Evolutionary conservation across 92 coral and sea anemone species (phyloP).

Genomic region (Actinernus sp.): DNA sequence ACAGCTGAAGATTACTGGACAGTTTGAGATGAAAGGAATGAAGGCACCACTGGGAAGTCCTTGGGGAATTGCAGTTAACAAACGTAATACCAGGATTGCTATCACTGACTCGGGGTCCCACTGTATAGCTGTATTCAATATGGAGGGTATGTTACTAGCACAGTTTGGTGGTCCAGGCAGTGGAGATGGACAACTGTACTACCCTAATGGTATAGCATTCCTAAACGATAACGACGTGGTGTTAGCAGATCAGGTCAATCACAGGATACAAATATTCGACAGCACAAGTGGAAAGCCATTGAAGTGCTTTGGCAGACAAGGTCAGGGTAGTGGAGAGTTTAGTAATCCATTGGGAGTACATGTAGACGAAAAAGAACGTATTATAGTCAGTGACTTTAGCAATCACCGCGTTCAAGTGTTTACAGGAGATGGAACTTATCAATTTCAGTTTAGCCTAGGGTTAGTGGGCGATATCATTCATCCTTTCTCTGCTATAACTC

Average conservation of each 20-base stretch:
- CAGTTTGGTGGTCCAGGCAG: neutral
- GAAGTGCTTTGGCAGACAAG: neutral
- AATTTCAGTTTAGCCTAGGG: too few species aligned
- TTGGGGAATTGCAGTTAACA: neutral
- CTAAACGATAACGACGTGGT: neutral
- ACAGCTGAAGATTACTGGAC: neutral
- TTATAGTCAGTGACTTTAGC: neutral
- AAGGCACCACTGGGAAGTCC: neutral
- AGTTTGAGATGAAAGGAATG: neutral
- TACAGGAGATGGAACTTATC: too few species aligned
- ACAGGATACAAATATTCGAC: neutral
- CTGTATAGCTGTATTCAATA: slow-evolving; percentile 1
- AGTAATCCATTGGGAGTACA: neutral
- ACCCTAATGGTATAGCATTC: slow-evolving; percentile 3
- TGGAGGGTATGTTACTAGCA: neutral
- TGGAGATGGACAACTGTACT: neutral
- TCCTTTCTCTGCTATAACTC: too few species aligned
- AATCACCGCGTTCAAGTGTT: neutral
- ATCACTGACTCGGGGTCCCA: neutral
- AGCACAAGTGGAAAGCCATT: neutral
- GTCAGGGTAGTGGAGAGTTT: neutral
- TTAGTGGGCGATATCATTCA: too few species aligned
- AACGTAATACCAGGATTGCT: neutral
- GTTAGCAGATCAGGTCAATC: neutral
- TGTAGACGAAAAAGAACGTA: neutral